Conservation (phyloP, 37 sponge, comb jelly and placozoan genomes). For the Chondrilla cf. caribensis region DNA sequence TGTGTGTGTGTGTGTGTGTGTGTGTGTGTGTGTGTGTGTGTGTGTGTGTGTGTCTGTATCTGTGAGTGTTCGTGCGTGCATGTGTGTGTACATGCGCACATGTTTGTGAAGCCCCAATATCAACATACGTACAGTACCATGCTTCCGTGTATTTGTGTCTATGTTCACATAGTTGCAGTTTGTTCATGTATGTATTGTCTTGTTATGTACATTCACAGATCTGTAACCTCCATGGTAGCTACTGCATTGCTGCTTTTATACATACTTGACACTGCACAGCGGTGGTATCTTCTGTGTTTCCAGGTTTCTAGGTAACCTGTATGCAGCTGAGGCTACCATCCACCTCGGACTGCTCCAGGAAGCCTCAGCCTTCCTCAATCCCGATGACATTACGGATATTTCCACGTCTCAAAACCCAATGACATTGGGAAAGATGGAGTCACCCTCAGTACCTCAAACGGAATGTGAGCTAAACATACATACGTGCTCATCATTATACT, state of each 20-base stretch:
- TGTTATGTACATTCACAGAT: not conserved
- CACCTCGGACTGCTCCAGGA: conserved; percentile 54
- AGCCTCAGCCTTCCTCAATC: conserved; percentile 60
- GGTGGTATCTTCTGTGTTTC: too few relatives aligned
- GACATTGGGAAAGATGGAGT: not conserved
- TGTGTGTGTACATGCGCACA: conserved; percentile 12
- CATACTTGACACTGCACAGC: too few relatives aligned
- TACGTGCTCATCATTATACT: too few relatives aligned
- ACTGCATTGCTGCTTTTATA: too few relatives aligned
- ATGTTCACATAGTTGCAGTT: too few relatives aligned
- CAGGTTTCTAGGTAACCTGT: conserved; percentile 51
- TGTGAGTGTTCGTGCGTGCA: conserved; percentile 30
- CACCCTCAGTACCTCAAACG: too few relatives aligned
- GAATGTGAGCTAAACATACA: too few relatives aligned
- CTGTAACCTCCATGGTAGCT: too few relatives aligned
- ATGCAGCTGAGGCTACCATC: conserved; percentile 76
- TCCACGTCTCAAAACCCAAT: not conserved
- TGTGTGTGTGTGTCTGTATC: conserved; percentile 18
- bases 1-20: not conserved
- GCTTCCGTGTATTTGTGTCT: conserved; percentile 18
- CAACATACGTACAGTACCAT: not conserved
- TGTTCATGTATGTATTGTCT: too few relatives aligned
- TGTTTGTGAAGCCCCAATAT: not conserved
- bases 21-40: conserved; percentile 3
- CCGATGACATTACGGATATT: conserved; percentile 51